Evolutionary conservation across 1,140 invertebrate genomes (phyloP), one percentile per base, ranked within the genome.

Genomic region (Helicoverpa armigera): DNA sequence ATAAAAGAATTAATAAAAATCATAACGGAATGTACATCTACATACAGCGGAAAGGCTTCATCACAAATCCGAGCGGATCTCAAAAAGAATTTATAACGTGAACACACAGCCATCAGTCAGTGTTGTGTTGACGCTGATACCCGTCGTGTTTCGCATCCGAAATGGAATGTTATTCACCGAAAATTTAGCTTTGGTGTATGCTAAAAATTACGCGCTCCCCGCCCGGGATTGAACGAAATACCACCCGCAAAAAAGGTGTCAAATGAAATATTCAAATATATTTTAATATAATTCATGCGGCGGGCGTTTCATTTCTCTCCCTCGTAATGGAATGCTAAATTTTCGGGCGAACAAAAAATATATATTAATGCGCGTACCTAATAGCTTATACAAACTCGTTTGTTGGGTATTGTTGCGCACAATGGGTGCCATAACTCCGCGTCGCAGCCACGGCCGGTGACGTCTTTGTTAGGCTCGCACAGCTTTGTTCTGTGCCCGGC

Each of bases 191-290:
- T 90, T 85, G 88, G 88, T 90, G 88, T 92, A 91, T 91, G 91
- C 89, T 89, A 93, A 94, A 94, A 94, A 94, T 94, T 94, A 94
- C 92, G 91, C 87, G 85, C 79, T 86, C 86, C 88, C 86, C 83
- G 84, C 85, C 85, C 86, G 85, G 91, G 93, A 94, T 94, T 94
- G 93, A 94, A 92, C 92, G 88, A 92, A 94, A 94, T 93, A 91
- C 90, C 92, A 87, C 85, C 87, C 88, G 91, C 88, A 94, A 91
- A 90, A 94, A 94, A 95, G 92, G 94, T 94, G 92, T 95, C 94
- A 95, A 95, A 95, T 95, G 94, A 95, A 95, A 95, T 95, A 95
- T 95, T 95, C 94, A 95, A 95, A 95, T 95, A 93, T 95, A 95
- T 95, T 95, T 94, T 95, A 95, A 94, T 94, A 94, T 94, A 94